Evolutionary conservation across 1,140 invertebrate species (phyloP), one percentile per base, ranked within the genome.

Genomic region (Drosophila miranda): DNA sequence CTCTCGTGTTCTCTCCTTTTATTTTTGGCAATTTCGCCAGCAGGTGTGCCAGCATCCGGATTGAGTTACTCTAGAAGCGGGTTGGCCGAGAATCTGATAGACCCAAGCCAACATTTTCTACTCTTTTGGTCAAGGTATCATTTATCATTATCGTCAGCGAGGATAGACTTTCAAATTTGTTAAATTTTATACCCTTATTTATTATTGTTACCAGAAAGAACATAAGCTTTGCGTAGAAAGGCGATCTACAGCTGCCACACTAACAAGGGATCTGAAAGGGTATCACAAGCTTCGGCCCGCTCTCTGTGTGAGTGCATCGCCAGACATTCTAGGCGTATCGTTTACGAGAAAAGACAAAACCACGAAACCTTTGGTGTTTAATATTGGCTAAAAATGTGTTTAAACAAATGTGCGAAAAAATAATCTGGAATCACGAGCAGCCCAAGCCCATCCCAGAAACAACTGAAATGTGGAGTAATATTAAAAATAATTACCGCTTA

Each of bases 1-100:
- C 42, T 43, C 43, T 41, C 64, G 59, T 13, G 46, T 28, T 67
- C 71, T 57, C 30, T 56, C 4, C 48, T 41, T 68, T 38, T 38
- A 38, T 13, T 78, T n/a, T 67, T 52, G 60, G 56, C 61, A 67
- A 70, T 72, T 73, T 68, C 61, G 68, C 34, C 11, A 38, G 34
- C 78, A 82, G 78, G 78, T 82, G 78, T 78, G 74, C 45, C 58
- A 41, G 51, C 48, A 60, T 57, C 56, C 68, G 74, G 67, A 77
- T 81, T 76, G 52, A 61, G 61, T 81, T 81, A 72, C 78, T 54
- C 49, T 19, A 19, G 11, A 11, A 38, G 11, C 34, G 3, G 34
- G 34, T 13, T 38, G 34, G 34, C 34, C 41, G 26, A 55, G 48
- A 62, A 60, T 71, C 59, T 53, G 70, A 80, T 75, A 74, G 49